Conservation (phyloP, 2,113 vertebrate species). For the Hippoglossus stenolepis region DNA sequence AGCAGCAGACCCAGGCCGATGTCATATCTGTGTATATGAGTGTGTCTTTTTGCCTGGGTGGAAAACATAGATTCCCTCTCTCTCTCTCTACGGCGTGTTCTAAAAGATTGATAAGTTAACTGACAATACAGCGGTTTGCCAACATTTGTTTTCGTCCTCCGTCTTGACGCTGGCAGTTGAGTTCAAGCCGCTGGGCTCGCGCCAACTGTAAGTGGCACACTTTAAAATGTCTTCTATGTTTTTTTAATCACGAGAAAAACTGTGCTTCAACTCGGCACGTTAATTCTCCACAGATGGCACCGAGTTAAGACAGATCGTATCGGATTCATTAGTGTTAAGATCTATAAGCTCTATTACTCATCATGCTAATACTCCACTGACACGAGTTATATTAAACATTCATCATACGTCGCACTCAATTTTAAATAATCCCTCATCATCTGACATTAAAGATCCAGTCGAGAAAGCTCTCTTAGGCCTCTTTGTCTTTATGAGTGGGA, state of each 20-base stretch:
- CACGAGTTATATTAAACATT: constrained; percentile 48
- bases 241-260: constrained; percentile 43
- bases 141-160: constrained; percentile 16
- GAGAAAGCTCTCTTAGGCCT: constrained; percentile 45
- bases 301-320: constrained; percentile 37
- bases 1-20: constrained; percentile 47
- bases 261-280: not conserved
- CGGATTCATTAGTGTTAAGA: constrained; percentile 59
- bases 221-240: constrained; percentile 33
- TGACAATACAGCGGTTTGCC: not conserved
- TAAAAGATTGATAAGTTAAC: constrained; percentile 11
- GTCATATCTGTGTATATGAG: constrained; percentile 31
- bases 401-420: constrained; percentile 42
- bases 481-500: constrained; percentile 44
- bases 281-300: constrained; percentile 50
- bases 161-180: constrained; percentile 20
- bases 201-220: constrained; percentile 23
- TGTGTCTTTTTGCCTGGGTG: not conserved
- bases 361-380: constrained; percentile 46
- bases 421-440: constrained; percentile 41
- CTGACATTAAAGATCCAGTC: constrained; percentile 22
- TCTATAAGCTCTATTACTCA: constrained; percentile 51
- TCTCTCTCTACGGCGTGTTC: constrained; percentile 5
- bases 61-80: not conserved
- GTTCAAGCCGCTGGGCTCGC: constrained; percentile 25